Percentiles rank a stretch among this genome's conserved stretches.
These are phyloP conservation scores for Enteromius radiatus DNA, from an alignment of 2,797 vertebrate genomes.

Conservation along the genomic window DNA sequence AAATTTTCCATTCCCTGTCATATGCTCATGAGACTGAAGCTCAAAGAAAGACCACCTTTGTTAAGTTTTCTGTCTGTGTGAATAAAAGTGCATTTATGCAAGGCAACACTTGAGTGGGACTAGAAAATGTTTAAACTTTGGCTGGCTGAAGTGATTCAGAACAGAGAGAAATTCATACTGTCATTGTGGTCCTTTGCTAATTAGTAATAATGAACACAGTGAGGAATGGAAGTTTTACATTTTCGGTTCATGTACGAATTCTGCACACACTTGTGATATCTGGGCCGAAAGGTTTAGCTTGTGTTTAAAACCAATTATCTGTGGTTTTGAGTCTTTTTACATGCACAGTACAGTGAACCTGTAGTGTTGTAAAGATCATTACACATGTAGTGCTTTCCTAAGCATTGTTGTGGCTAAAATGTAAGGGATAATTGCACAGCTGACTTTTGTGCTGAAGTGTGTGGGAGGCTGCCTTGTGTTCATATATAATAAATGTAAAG, in stretches of 20 bases:
- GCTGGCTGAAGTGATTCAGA: neutral
- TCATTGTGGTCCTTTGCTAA: slow-evolving; percentile 10
- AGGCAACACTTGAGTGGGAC: slow-evolving; percentile 1
- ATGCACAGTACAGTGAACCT: neutral
- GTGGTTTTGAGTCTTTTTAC: neutral
- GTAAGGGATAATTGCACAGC: slow-evolving; percentile 2
- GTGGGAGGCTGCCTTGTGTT: neutral
- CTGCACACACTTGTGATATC: neutral
- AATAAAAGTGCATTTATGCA: neutral
- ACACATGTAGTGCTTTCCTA: neutral
- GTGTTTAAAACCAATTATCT: neutral
- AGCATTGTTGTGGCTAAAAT: neutral
- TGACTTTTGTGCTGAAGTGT: slow-evolving; percentile 5
- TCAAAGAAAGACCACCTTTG: slow-evolving; percentile 12
- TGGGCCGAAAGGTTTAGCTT: too few species aligned
- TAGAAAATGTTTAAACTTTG: slow-evolving; percentile 22
- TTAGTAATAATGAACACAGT: neutral
- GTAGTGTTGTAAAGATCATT: neutral
- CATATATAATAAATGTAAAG: slow-evolving; percentile 10
- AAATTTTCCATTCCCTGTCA: neutral
- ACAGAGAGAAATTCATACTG: neutral
- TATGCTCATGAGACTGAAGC: slow-evolving; percentile 15
- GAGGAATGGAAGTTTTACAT: neutral
- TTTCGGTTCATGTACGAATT: neutral
- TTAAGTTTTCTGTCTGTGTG: slow-evolving; percentile 27